Evolutionary conservation across 2,113 vertebrate species (phyloP), one percentile per base, ranked within the genome.

Genomic region (Amia ocellicauda): DNA sequence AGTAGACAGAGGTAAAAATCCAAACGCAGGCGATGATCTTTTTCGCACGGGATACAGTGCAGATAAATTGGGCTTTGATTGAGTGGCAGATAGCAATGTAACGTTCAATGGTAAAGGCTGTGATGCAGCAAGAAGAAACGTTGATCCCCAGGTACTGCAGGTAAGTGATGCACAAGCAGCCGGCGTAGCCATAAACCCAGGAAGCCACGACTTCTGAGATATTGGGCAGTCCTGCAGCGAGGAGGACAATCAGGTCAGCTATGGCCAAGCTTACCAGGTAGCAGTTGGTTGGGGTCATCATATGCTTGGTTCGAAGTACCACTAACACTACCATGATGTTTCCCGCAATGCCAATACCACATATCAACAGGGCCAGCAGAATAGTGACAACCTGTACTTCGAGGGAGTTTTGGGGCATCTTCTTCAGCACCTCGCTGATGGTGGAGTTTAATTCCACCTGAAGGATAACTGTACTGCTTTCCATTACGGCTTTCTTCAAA

Each of bases 131-230:
- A 0, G 91, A 87, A 0, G 93, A 95, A 66, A 79, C 85, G 58
- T 90, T 93, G 82, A 94, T 92, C 71, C 92, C 92, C 62, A 94
- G n/a, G 52, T 93, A 92, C 80, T 95, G 92, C 59, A 94, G 61
- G 11, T 93, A 93, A 24, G 91, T 95, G 69, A 95, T 93, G 65
- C 83, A 92, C 60, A 92, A 80, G 80, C 93, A 94, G 54, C 91
- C 91, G 0, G 78, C 78, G 13, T 91, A 87, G 66, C 91, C 87
- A 1, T 92, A 95, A 10, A 93, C 81, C 91, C 92, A 94, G 55
- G 86, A 83, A 5, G 88, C 80, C 8, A 88, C 75, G 26, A 84
- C 90, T 13, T 93, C 83, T 0, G 89, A 91, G 73, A 92, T 90
- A 24, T 92, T 89, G 17, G 93, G 93, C 63, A 93, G 85, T 14